Evolutionary conservation across 2,797 vertebrate genomes (phyloP), one percentile per base, ranked within the genome.

Genomic region (Centropyge bicolor): DNA sequence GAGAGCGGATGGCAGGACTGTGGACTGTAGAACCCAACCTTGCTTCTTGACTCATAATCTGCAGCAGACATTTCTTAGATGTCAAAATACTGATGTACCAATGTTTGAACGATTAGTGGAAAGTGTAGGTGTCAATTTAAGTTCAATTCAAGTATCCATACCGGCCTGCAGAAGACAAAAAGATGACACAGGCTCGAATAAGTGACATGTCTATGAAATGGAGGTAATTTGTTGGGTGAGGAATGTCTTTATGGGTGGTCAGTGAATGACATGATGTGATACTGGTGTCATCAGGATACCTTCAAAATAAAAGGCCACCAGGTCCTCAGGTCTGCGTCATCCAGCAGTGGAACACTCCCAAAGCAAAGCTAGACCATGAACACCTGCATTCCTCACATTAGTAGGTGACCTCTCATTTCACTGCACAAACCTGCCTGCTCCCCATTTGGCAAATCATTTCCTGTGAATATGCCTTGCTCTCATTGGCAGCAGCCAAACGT

Each of bases 391-490:
- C 57, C 35, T 36, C 57, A 40, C 57, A 59, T 38, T 40, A 59
- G 36, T 40, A n/a, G 35, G 35, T 36, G 3, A 56, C 19, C 55
- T 57, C 17, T 61, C 31, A 67, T 68, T 52, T 61, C 56, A 49
- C 56, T n/a, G 22, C 62, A 49, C 43, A 67, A 54, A 54, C 24
- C 24, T 35, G 8, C 36, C 41, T 27, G 43, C n/a, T 74, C 31
- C 36, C 61, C 54, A 71, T 36, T 24, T 52, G 68, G 54, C 68
- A 52, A 57, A 78, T 59, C 46, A 38, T 55, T 62, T 80, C 10
- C 55, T 48, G 49, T 56, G 31, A 66, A 49, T 68, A 55, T 48
- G 10, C 14, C 16, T 65, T 59, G 45, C 48, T 71, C 52, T 66
- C 45, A 71, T 78, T 51, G 59, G 43, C 61, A 65, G 60, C 49